These are phyloP conservation scores for Riparia riparia DNA, from an alignment of 2,113 vertebrate genomes.

Conservation along the genomic window DNA sequence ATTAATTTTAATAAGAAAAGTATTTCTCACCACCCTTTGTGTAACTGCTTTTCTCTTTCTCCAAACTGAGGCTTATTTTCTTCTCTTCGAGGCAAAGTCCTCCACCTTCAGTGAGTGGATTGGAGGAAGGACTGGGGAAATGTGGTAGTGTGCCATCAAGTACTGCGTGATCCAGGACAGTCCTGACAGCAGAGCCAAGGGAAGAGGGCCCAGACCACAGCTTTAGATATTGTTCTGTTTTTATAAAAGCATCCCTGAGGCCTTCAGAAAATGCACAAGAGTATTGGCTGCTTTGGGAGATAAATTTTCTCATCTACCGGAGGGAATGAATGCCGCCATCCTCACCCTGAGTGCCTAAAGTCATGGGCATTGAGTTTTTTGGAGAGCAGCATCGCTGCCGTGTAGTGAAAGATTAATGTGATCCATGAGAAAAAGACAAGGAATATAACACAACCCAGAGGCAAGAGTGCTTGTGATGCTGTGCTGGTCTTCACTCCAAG, in stretches of 20 bases:
- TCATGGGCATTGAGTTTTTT: background rate
- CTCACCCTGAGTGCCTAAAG: background rate
- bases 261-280: background rate
- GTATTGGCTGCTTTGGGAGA: background rate
- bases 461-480: background rate
- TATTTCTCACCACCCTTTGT: background rate
- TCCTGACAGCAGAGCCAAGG: background rate
- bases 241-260: background rate
- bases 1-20: background rate
- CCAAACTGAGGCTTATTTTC: background rate
- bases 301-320: background rate
- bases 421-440: background rate
- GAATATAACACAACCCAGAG: background rate
- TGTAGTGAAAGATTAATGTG: slow-evolving; percentile 19
- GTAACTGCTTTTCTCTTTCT: background rate
- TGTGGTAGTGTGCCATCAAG: background rate
- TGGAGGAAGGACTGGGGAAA: background rate
- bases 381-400: background rate
- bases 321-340: background rate
- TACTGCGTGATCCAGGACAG: background rate
- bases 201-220: background rate
- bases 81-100: background rate
- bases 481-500: background rate
- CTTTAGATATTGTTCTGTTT: background rate
- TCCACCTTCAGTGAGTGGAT: background rate